Percentiles rank a stretch among this genome's conserved stretches.
phyloP scores from a whole-genome alignment of 2,113 vertebrate species.

The Gymnogyps californianus region DNA sequence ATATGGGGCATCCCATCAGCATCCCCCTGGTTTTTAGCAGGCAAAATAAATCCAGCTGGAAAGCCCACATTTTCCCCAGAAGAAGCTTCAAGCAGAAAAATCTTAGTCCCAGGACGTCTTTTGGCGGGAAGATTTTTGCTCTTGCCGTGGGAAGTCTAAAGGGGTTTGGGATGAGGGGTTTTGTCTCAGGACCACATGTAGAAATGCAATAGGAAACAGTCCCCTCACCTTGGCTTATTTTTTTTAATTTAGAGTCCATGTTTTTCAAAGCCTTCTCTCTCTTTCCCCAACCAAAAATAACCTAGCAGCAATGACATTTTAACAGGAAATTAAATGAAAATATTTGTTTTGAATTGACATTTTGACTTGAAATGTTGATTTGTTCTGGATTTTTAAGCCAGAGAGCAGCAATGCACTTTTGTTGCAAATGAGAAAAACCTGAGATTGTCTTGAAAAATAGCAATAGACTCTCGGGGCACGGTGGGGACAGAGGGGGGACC shows the following conservation, averaged over 20 bases:
- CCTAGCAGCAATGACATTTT: constrained; percentile 50
- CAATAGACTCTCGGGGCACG: fast-evolving
- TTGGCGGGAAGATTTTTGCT: background rate
- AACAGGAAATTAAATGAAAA: constrained; percentile 53
- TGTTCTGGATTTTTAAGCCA: background rate
- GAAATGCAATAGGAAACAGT: background rate
- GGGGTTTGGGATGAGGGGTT: background rate
- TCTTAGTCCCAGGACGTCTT: background rate
- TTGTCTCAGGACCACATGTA: fast-evolving
- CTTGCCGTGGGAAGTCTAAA: background rate
- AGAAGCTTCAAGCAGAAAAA: background rate
- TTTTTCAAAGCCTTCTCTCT: background rate
- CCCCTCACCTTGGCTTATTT: background rate
- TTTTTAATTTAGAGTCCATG: background rate
- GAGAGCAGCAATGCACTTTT: background rate
- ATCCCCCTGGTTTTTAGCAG: background rate
- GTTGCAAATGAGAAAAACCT: background rate
- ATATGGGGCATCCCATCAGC: background rate
- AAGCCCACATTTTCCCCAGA: background rate
- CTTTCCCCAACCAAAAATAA: background rate
- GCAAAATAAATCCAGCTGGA: background rate
- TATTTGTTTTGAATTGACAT: constrained; percentile 59
- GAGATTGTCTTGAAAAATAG: background rate
- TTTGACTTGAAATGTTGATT: constrained; percentile 53
- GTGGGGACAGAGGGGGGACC: background rate